phyloP scores from a whole-genome alignment of 2,113 vertebrate genomes.

The Potamarius usumacintae region DNA sequence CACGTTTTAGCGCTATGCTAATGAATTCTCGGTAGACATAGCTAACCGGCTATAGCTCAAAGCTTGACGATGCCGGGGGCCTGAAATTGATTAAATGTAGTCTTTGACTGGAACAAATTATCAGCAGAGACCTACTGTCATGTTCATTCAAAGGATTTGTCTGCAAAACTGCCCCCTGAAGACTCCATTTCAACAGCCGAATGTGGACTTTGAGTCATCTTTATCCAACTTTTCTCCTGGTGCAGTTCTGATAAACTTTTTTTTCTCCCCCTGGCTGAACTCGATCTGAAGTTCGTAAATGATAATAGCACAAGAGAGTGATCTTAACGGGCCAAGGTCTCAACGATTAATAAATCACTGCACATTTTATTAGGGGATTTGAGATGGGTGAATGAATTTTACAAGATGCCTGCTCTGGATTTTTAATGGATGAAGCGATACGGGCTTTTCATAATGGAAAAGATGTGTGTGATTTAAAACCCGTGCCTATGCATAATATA shows the following conservation, averaged over 20 bases:
- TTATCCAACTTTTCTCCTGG: neutral
- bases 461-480: conserved; percentile 2
- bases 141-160: neutral
- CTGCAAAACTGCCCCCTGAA: conserved; percentile 15
- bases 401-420: conserved; percentile 34
- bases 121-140: neutral
- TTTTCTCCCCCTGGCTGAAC: neutral
- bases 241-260: neutral
- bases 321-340: conserved; percentile 33
- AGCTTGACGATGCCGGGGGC: neutral
- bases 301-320: conserved; percentile 34
- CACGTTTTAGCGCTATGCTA: neutral
- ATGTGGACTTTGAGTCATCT: neutral
- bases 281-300: conserved; percentile 20
- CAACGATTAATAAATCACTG: conserved; percentile 43
- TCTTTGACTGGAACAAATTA: conserved; percentile 17
- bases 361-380: conserved; percentile 43
- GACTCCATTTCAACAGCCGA: neutral
- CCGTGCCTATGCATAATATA: neutral
- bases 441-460: conserved; percentile 11
- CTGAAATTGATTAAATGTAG: conserved; percentile 15
- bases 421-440: conserved; percentile 28
- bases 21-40: conserved; percentile 14
- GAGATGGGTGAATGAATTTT: conserved; percentile 46
- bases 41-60: conserved; percentile 12